A percentile compares a stretch with the other conserved stretches of the same genome.
Evolutionary conservation across 2,113 vertebrate genomes (phyloP).

Genomic region (Agapornis roseicollis): DNA sequence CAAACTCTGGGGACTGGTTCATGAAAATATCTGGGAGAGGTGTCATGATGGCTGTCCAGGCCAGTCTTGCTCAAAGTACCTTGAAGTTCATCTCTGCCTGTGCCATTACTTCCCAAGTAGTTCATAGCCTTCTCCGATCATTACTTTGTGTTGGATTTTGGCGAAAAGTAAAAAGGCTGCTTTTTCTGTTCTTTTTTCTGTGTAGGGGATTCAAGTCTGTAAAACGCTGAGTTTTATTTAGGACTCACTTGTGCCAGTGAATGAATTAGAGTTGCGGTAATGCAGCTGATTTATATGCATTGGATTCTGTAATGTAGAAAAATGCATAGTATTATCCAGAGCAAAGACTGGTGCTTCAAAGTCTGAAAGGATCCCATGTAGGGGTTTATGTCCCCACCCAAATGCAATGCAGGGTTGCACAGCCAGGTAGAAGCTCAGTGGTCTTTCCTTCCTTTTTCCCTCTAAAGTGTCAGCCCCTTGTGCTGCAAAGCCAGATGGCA

Average conservation of each 20-base stretch:
- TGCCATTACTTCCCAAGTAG: neutral
- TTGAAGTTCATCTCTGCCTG: neutral
- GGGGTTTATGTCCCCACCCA: neutral
- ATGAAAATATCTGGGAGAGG: neutral
- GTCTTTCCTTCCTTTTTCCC: neutral
- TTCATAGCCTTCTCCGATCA: neutral
- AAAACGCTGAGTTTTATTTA: neutral
- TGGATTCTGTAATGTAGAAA: neutral
- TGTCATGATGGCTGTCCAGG: neutral
- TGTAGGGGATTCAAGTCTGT: neutral
- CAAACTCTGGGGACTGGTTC: accelerated
- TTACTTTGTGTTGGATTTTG: neutral
- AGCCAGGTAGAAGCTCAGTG: neutral
- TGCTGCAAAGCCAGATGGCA: slow-evolving; percentile 14
- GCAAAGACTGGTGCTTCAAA: neutral
- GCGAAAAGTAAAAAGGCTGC: neutral
- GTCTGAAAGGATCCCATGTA: neutral
- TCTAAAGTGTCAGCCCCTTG: neutral
- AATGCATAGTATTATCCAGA: neutral
- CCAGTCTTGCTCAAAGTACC: neutral
- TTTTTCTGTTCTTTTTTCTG: neutral
- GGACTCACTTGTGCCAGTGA: neutral
- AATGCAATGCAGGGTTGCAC: neutral
- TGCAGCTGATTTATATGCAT: neutral
- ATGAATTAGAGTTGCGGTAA: accelerated